Base-by-base conservation (phyloP, 2,113 vertebrate genomes). In the Malaclemys terrapin region DNA sequence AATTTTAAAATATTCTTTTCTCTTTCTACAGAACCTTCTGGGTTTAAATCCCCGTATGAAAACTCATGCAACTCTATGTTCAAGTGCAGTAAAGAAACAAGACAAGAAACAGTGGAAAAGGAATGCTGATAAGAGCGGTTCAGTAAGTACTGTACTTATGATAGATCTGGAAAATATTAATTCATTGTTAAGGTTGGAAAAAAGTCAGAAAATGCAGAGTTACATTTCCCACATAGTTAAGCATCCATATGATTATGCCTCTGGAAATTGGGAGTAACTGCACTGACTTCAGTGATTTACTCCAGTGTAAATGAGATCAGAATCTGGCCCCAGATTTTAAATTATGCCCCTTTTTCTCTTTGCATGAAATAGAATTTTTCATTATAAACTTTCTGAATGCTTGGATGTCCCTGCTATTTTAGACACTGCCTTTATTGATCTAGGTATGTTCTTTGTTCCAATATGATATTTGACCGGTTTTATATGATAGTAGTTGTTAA, bases 71-170 rank as follows among this genome's bases (percentile, higher is more conserved):
- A 88, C 95, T 92, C 96, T 99, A 84, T 94, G 98, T 90, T 99
- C 99, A 38, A 99, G 99, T n/a, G 95, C 97, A 3, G 96, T 88
- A 94, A 99, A 99, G 97, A 99, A 99, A 96, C 97, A 97, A 94
- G 98, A 98, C 87, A 99, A 99, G 98, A 99, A 98, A 95, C 98
- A 99, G 7, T 99, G 99, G 99, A 99, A 99, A 94, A 98, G 99
- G 95, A 99, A 99, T 93, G 90, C 97, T 57, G 98, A 99, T 78
- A 99, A 98, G 94, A 98, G 82, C 97, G 99, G 99, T 91, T 98
- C 97, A 86, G 99, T 99, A 97, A 98, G 99, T 98, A 89, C 45
- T 42, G 56, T 0, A 5, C 56, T 84, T 80, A n/a, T 88, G 78
- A 25, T 96, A 38, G 42, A 72, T 93, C 29, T 53, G 89, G 59